Evolutionary conservation across 2,797 vertebrate genomes (phyloP).

Genomic region (Mergus octosetaceus): DNA sequence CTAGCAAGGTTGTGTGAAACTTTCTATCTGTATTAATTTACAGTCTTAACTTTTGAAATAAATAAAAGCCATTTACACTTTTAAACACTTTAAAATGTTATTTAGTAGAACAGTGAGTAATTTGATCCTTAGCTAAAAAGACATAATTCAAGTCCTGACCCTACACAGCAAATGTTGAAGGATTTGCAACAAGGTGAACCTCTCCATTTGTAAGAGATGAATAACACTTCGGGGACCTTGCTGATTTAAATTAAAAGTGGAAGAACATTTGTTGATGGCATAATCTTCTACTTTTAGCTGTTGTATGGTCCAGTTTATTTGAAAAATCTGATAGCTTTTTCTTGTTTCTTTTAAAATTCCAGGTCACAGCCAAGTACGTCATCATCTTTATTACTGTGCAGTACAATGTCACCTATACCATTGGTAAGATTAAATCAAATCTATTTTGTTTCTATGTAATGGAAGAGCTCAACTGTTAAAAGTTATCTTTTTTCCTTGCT

Average conservation of each 20-base stretch:
- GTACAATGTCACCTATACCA: conserved; percentile 85
- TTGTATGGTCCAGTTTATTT: background rate
- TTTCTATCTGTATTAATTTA: background rate
- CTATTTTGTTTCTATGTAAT: background rate
- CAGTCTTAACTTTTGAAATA: background rate
- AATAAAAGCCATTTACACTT: background rate
- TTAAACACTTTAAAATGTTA: background rate
- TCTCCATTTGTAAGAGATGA: background rate
- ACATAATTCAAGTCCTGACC: background rate
- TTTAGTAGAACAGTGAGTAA: background rate
- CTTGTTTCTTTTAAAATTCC: conserved; percentile 39
- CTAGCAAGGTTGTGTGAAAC: background rate
- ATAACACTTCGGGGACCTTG: background rate
- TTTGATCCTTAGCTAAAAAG: background rate
- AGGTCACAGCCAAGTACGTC: conserved; percentile 83
- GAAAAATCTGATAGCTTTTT: background rate
- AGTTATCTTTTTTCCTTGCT: background rate
- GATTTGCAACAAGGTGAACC: background rate
- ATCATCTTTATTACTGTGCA: conserved; percentile 88
- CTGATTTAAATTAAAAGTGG: background rate
- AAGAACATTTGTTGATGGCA: background rate
- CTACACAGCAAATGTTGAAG: background rate
- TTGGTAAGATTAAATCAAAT: conserved; percentile 70
- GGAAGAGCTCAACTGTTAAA: background rate
- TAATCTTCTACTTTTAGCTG: background rate